Conservation (phyloP, 2,888 invertebrate genomes). For the Trichogramma dendrolimi region DNA sequence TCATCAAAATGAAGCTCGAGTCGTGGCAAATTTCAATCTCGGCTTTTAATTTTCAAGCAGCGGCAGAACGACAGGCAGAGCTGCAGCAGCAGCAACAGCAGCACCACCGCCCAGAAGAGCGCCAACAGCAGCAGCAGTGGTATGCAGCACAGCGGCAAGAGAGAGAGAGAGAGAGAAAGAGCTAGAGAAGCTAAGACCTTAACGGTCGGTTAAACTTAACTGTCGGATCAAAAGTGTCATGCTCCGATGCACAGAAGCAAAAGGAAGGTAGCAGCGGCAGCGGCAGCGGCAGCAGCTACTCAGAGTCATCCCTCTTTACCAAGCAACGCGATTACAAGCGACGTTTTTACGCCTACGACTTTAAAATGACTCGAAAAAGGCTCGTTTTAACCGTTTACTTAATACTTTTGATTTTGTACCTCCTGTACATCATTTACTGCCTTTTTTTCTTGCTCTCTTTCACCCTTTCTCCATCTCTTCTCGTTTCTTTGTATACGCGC, state of each 20-base stretch:
- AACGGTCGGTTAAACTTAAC: conserved; percentile 45
- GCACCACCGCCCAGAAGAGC: background rate
- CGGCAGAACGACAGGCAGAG: background rate
- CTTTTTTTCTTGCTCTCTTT: background rate
- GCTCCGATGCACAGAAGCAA: conserved; percentile 36
- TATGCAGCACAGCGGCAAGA: conserved; percentile 1
- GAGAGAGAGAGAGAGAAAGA: too few species aligned
- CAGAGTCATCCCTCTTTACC: conserved; percentile 9
- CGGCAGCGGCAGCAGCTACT: conserved; percentile 14
- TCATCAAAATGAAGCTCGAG: background rate
- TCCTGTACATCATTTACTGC: conserved; percentile 9
- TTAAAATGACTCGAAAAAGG: conserved; percentile 39
- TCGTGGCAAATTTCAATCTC: conserved; percentile 27
- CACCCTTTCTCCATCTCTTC: background rate
- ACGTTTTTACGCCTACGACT: conserved; percentile 41
- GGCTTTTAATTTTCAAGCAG: conserved; percentile 28
- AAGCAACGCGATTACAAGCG: conserved; percentile 38
- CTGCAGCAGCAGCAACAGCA: conserved; percentile 3
- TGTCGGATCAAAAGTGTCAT: conserved; percentile 43
- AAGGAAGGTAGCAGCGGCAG: conserved; percentile 2
- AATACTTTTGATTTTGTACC: conserved; percentile 3
- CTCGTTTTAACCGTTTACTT: too few species aligned
- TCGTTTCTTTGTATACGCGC: conserved; percentile 3
- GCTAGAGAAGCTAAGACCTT: conserved; percentile 35
- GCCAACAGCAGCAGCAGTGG: background rate